A percentile compares a stretch with the other conserved stretches of the same genome.
phyloP scores from a whole-genome alignment of 2,797 vertebrate species.

The Tamandua tetradactyla region DNA sequence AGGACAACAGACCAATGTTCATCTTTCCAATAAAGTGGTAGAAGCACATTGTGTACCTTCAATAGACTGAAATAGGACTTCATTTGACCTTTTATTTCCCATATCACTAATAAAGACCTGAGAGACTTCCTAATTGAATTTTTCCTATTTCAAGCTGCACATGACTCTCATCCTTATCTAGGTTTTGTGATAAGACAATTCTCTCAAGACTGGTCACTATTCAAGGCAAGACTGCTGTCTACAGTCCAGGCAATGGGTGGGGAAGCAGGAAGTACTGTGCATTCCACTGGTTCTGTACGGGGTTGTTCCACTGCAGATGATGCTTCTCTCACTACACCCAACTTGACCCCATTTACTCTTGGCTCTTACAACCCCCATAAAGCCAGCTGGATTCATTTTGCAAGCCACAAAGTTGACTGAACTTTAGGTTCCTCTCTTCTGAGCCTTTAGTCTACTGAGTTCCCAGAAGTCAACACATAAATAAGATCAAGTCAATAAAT shows the following conservation, averaged over 20 bases:
- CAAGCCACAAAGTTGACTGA: conserved; percentile 60
- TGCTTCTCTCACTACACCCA: conserved; percentile 31
- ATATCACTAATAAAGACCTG: conserved; percentile 55
- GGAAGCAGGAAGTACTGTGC: background rate
- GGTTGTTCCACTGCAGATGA: background rate
- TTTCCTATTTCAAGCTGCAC: conserved; percentile 8
- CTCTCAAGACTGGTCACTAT: background rate
- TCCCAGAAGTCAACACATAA: conserved; percentile 44
- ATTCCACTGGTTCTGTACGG: background rate
- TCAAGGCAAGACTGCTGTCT: background rate
- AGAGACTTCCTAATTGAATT: conserved; percentile 63
- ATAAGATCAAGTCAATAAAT: background rate
- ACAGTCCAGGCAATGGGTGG: background rate
- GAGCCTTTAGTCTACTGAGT: conserved; percentile 10
- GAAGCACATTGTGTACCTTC: background rate
- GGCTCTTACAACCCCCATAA: conserved; percentile 40
- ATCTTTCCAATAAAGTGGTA: conserved; percentile 13
- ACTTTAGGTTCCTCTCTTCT: conserved; percentile 40
- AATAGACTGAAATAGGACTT: conserved; percentile 68
- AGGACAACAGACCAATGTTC: background rate
- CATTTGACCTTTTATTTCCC: conserved; percentile 39
- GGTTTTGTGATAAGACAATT: background rate
- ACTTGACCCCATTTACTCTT: conserved; percentile 56
- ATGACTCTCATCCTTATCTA: background rate
- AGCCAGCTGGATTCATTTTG: conserved; percentile 59